Evolutionary conservation across 1,140 invertebrate genomes (phyloP).

Genomic region (Ephestia elutella): DNA sequence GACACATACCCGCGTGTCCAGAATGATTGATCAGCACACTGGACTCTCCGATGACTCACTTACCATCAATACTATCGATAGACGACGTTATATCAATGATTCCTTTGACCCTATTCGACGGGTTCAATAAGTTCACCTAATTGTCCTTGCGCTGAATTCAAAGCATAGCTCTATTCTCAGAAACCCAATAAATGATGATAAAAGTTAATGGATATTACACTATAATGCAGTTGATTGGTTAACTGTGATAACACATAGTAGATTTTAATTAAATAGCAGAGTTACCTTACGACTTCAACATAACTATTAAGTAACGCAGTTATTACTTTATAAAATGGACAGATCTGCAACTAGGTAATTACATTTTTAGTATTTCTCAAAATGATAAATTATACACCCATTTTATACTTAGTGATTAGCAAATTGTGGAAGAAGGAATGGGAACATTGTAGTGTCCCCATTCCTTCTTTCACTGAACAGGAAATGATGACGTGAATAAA

Average conservation of each 20-base stretch:
- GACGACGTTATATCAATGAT: constrained; percentile 48
- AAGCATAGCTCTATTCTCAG: constrained; percentile 48
- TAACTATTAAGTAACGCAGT: no score
- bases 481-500: no score
- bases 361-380: no score
- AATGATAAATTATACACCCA: no score
- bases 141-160: constrained; percentile 66
- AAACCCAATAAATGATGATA: constrained; percentile 43
- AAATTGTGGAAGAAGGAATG: no score
- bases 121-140: constrained; percentile 52
- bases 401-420: no score
- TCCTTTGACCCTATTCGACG: constrained; percentile 65
- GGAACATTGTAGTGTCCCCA: no score
- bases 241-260: not conserved
- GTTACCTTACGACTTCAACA: no score
- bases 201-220: constrained; percentile 4
- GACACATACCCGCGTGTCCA: constrained; percentile 42
- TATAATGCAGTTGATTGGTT: constrained; percentile 2
- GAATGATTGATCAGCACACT: constrained; percentile 45
- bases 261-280: not conserved
- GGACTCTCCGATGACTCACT: constrained; percentile 57
- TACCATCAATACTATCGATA: constrained; percentile 36
- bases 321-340: no score
- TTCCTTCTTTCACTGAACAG: no score
- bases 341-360: no score